A percentile compares a stretch with the other conserved stretches of the same genome.
phyloP scores from a whole-genome alignment of 2,797 vertebrate genomes.

The Orientallactaga sibirica region DNA sequence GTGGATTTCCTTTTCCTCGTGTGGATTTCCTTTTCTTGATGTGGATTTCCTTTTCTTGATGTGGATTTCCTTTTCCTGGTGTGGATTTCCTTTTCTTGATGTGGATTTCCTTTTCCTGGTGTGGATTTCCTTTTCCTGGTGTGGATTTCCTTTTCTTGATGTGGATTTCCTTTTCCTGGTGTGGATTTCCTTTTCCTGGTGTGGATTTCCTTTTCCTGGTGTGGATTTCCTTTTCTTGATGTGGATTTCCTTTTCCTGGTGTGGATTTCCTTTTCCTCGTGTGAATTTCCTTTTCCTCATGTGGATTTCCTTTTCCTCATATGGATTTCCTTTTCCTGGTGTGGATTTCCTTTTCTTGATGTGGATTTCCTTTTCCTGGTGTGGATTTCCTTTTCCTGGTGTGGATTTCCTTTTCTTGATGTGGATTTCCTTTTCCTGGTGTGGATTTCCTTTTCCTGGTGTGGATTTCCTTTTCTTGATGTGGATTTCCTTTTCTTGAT shows the following conservation, averaged over 20 bases:
- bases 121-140: conserved; percentile 41
- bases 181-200: no score
- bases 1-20: no score
- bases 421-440: conserved; percentile 59
- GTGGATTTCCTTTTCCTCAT: no score
- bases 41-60: no score
- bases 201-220: no score
- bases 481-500: no score
- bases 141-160: no score
- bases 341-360: conserved; percentile 35
- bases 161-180: no score
- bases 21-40: no score
- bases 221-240: background rate
- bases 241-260: background rate
- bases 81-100: background rate
- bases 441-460: conserved; percentile 60
- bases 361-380: conserved; percentile 59
- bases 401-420: background rate
- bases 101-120: background rate
- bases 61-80: no score
- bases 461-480: conserved; percentile 48
- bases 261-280: conserved; percentile 47
- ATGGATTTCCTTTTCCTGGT: no score
- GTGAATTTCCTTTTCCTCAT: no score
- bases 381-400: conserved; percentile 41